Evolutionary conservation across 1,140 invertebrate genomes (phyloP), one percentile per base, ranked within the genome.

Genomic region (Ooceraea biroi): DNA sequence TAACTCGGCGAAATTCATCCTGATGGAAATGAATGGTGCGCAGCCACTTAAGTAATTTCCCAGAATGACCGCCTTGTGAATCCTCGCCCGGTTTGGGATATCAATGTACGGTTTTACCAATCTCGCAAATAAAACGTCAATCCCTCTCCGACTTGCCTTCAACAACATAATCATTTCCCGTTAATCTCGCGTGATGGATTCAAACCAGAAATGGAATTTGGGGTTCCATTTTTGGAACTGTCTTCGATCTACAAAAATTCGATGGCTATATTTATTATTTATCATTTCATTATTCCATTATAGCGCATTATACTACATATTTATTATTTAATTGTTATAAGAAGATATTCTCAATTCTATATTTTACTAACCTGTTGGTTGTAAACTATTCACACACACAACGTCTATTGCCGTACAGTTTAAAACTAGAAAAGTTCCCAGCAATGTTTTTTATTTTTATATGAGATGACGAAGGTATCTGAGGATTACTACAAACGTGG

Each of bases 21-120:
- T 58, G 58, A 71, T 76, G 19, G 17, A 68, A 77, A 58, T 50
- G 58, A 82, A 77, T 69, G 41, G 73, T 46, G 30, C 48, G 17
- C 48, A 50, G n/a, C 25, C 69, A 58, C 65, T 58, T 74, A 78
- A 71, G n/a, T 78, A 88, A 86, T 84, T 61, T 73, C 30, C 46
- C 68, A 25, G 44, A 44, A 63, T 48, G 14, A 83, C 19, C n/a
- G 52, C 22, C 27, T 27, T 73, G 69, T 46, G 14, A 52, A 58
- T 72, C 48, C 19, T 72, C 44, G 55, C 68, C 44, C n/a, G 14
- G 19, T 69, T 57, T 68, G 48, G n/a, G 22, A 69, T 69, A 68
- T 78, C 17, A 57, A 52, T 57, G n/a, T 69, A 78, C 63, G 36
- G 63, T 55, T 68, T 66, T 78, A 41, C 61, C 61, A 55, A 68